Percentiles rank a stretch among this genome's conserved stretches.
These are phyloP conservation scores for Maconellicoccus hirsutus DNA, from an alignment of 1,140 invertebrate genomes.

Conservation along the genomic window DNA sequence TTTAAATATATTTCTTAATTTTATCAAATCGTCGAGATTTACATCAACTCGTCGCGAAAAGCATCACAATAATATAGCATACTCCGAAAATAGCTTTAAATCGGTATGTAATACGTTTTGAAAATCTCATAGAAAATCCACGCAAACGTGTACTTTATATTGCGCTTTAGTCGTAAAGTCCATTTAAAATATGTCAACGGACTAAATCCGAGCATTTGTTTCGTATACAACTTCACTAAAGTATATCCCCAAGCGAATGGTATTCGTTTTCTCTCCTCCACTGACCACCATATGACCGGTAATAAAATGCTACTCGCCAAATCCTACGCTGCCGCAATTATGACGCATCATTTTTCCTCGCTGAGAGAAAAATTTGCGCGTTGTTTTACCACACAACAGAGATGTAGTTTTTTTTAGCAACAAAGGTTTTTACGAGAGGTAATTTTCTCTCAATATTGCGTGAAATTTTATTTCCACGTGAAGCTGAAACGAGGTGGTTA, in stretches of 20 bases:
- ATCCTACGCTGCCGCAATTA: background rate
- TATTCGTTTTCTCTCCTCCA: background rate
- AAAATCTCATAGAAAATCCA: constrained; percentile 10
- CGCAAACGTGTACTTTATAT: constrained; percentile 16
- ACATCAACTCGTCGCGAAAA: too few species aligned
- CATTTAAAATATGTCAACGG: constrained; percentile 20
- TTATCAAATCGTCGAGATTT: too few species aligned
- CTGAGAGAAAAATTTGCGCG: background rate
- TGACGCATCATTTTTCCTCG: background rate
- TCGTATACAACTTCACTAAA: background rate
- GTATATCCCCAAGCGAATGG: background rate
- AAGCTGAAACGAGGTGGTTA: too few species aligned
- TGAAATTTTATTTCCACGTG: too few species aligned
- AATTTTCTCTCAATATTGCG: too few species aligned
- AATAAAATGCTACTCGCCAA: constrained; percentile 1
- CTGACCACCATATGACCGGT: constrained; percentile 6
- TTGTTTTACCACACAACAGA: background rate
- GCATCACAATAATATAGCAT: too few species aligned
- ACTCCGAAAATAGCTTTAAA: constrained; percentile 10
- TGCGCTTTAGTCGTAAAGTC: constrained; percentile 17
- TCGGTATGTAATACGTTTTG: background rate
- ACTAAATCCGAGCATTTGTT: constrained; percentile 18
- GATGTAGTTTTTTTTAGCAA: background rate
- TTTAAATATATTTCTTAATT: too few species aligned
- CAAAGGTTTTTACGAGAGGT: too few species aligned